Evolutionary conservation across 2,797 vertebrate species (phyloP), one percentile per base, ranked within the genome.

Genomic region (Spinus olivaceus): DNA sequence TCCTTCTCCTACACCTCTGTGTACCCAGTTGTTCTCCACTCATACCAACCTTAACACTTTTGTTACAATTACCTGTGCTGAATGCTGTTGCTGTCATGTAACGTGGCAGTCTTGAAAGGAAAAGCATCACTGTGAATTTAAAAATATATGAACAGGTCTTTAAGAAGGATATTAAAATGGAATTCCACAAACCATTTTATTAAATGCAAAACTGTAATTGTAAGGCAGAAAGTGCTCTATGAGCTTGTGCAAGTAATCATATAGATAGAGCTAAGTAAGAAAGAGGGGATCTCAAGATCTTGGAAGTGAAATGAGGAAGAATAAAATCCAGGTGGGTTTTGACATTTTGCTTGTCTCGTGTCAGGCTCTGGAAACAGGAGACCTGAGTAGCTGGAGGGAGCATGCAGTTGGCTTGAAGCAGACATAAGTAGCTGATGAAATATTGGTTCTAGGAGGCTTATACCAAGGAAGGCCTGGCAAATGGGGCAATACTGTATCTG

Each of bases 1-100:
- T 72, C 0, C 0, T 72, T 32, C 77, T 77, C 82, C 33, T 37
- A 6, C 11, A 49, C 27, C 35, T 76, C 13, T 42, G 0, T 25
- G 25, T 72, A 46, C 15, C 28, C 28, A 12, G n/a, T 23, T 12
- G 9, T 71, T 63, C 30, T 85, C 18, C 13, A 30, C 27, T 82
- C 27, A 14, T 54, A 39, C 14, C 57, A 71, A 1, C 64, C 23
- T 54, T 46, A 42, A 66, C 14, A 5, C 63, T 79, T 88, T 0
- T 18, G 1, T 63, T 59, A 49, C 24, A 49, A 1, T 67, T 85
- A 17, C 7, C 53, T 37, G 8, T 79, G 32, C 33, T 41, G 37
- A 30, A 7, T 78, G 28, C 41, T 92, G 65, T 37, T 84, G 56
- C 66, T 72, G 69, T 28, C 4, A 0, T 63, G 15, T 51, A 73